Percentiles rank a stretch among this genome's conserved stretches.
phyloP scores from a whole-genome alignment of 2,888 invertebrate species.

The Caenorhabditis drosophilae region DNA sequence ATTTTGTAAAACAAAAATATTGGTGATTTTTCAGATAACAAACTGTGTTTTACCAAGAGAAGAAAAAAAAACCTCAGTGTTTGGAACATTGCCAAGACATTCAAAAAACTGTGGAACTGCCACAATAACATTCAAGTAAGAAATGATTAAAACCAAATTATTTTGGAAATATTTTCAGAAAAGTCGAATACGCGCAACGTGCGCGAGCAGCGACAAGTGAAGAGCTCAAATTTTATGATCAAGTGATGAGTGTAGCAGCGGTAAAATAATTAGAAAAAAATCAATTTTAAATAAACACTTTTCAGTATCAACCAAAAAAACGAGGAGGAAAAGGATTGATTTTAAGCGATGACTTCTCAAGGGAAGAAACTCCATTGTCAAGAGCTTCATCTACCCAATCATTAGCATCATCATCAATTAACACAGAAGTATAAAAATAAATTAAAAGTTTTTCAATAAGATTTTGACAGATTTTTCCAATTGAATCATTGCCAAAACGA shows the following conservation, averaged over 20 bases:
- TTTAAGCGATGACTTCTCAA: slow-evolving; percentile 40
- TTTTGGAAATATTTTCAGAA: slow-evolving; percentile 37
- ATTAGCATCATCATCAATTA: slow-evolving; percentile 36
- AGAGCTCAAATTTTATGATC: slow-evolving; percentile 67
- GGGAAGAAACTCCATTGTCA: slow-evolving; percentile 46
- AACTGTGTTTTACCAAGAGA: slow-evolving; percentile 62
- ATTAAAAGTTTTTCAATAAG: background rate
- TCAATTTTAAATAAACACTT: background rate
- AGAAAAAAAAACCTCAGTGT: slow-evolving; percentile 55
- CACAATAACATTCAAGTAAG: slow-evolving; percentile 65
- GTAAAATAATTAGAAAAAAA: slow-evolving; percentile 20
- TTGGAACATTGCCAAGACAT: slow-evolving; percentile 61
- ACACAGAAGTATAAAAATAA: background rate
- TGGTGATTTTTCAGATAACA: slow-evolving; percentile 43
- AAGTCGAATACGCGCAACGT: slow-evolving; percentile 54
- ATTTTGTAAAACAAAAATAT: no score
- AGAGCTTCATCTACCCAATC: slow-evolving; percentile 61
- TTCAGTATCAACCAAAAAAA: slow-evolving; percentile 47
- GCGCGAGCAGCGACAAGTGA: slow-evolving; percentile 58
- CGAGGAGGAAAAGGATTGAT: slow-evolving; percentile 55
- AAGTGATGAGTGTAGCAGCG: slow-evolving; percentile 60
- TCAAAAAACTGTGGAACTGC: slow-evolving; percentile 58
- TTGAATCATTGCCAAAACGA: slow-evolving; percentile 53
- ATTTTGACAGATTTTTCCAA: slow-evolving; percentile 23
- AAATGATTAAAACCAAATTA: no score